A percentile compares a stretch with the other conserved stretches of the same genome.
These are phyloP conservation scores for Antedon bifida DNA, from an alignment of 35 echinoderm and acorn worm species.

Conservation along the genomic window DNA sequence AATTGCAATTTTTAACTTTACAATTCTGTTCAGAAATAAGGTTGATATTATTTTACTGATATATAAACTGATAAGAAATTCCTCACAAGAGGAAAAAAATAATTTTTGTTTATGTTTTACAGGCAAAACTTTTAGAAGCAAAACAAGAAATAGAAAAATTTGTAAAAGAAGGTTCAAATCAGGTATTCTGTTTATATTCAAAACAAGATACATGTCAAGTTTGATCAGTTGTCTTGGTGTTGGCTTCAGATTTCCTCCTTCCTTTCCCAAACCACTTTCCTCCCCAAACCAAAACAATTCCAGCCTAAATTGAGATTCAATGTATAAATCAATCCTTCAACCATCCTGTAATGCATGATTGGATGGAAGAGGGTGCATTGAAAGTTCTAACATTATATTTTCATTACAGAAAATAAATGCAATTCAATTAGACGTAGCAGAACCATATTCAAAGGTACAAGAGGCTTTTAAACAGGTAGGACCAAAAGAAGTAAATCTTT, in stretches of 20 bases:
- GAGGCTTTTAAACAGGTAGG: conserved; percentile 47
- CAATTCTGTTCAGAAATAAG: too few relatives aligned
- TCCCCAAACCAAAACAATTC: too few relatives aligned
- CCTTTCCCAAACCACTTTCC: too few relatives aligned
- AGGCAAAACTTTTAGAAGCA: conserved; percentile 54
- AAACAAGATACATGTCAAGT: not conserved
- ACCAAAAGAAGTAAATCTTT: too few relatives aligned
- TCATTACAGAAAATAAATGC: conserved; percentile 47
- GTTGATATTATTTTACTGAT: too few relatives aligned
- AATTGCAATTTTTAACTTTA: too few relatives aligned
- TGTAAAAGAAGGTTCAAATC: conserved; percentile 42
- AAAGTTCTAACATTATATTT: too few relatives aligned
- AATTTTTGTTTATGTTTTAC: conserved; percentile 7
- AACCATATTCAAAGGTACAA: conserved; percentile 58
- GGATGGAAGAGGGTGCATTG: not conserved
- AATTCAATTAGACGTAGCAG: conserved; percentile 63
- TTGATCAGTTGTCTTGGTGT: not conserved
- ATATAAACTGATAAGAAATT: too few relatives aligned
- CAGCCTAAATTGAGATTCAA: not conserved
- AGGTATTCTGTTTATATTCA: too few relatives aligned
- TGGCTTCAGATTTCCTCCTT: not conserved
- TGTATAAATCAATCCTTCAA: not conserved
- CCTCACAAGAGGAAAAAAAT: too few relatives aligned
- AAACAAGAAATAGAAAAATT: conserved; percentile 48
- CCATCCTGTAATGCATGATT: not conserved